A percentile compares a stretch with the other conserved stretches of the same genome.
phyloP scores from a whole-genome alignment of 2,113 vertebrate genomes.

The Gadus macrocephalus region DNA sequence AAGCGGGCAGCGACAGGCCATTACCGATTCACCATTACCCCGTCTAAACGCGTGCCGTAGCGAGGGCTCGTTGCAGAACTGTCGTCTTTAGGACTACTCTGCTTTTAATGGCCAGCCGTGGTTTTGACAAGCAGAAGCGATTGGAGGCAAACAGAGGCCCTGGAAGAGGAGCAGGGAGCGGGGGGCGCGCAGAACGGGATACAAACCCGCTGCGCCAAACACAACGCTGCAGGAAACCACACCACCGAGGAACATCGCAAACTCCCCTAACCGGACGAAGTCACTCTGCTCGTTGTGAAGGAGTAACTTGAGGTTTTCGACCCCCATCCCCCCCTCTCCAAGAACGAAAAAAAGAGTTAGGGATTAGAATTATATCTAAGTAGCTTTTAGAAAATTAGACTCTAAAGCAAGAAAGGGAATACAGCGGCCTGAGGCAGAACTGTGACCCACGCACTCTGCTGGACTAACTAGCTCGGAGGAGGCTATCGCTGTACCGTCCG shows the following conservation, averaged over 20 bases:
- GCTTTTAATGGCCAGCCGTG: background rate
- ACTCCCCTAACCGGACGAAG: conserved; percentile 47
- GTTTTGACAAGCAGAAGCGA: background rate
- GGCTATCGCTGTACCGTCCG: no score
- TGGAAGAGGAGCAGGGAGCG: background rate
- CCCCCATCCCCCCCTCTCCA: background rate
- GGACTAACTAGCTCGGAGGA: conserved; percentile 33
- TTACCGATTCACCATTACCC: background rate
- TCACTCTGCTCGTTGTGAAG: conserved; percentile 45
- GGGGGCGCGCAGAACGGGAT: background rate
- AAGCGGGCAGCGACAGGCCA: background rate
- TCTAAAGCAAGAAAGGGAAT: conserved; percentile 60
- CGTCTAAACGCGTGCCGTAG: background rate
- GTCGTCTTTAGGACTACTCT: background rate
- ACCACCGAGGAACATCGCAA: conserved; percentile 32
- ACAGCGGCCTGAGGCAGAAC: conserved; percentile 55
- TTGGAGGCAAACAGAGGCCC: background rate
- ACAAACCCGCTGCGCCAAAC: conserved; percentile 34
- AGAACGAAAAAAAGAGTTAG: conserved; percentile 22
- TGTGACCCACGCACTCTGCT: conserved; percentile 67
- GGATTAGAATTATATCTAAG: conserved; percentile 72
- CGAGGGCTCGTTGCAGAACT: conserved; percentile 16
- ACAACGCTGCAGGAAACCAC: conserved; percentile 30
- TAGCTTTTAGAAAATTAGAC: conserved; percentile 67
- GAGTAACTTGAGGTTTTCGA: conserved; percentile 56